A percentile compares a stretch with the other conserved stretches of the same genome.
Conservation (phyloP, 2,113 vertebrate genomes). For the Hipposideros armiger region DNA sequence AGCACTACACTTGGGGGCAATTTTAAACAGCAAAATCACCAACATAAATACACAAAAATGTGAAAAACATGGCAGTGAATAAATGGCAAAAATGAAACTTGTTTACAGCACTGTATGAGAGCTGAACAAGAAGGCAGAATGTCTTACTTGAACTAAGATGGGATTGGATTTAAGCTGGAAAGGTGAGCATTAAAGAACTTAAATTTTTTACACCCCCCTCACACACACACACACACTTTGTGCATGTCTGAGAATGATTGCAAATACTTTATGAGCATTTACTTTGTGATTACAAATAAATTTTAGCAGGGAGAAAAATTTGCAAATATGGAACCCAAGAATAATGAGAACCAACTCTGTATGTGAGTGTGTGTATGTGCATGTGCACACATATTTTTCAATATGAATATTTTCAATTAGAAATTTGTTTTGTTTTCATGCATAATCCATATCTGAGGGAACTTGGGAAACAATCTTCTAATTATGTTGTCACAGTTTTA, state of each 20-base stretch:
- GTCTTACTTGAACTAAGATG: background rate
- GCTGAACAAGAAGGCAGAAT: background rate
- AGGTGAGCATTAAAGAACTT: background rate
- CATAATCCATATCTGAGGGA: background rate
- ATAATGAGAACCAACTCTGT: background rate
- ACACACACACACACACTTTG: background rate
- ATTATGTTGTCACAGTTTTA: background rate
- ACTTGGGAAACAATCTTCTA: background rate
- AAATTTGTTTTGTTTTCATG: background rate
- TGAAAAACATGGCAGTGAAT: background rate
- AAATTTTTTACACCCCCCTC: background rate
- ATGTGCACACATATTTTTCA: background rate
- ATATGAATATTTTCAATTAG: background rate
- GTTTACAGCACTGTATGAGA: background rate
- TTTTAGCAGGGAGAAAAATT: background rate
- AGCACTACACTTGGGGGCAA: fast-evolving
- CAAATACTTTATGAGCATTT: background rate
- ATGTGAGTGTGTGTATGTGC: fast-evolving
- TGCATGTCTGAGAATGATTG: background rate
- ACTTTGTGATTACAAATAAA: background rate
- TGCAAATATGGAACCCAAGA: background rate
- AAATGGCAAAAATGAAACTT: background rate
- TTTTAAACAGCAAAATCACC: background rate
- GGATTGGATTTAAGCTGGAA: background rate
- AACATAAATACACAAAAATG: background rate